A percentile compares a stretch with the other conserved stretches of the same genome.
These are phyloP conservation scores for Labeo rohita DNA, from an alignment of 2,113 vertebrate species.

Conservation along the genomic window DNA sequence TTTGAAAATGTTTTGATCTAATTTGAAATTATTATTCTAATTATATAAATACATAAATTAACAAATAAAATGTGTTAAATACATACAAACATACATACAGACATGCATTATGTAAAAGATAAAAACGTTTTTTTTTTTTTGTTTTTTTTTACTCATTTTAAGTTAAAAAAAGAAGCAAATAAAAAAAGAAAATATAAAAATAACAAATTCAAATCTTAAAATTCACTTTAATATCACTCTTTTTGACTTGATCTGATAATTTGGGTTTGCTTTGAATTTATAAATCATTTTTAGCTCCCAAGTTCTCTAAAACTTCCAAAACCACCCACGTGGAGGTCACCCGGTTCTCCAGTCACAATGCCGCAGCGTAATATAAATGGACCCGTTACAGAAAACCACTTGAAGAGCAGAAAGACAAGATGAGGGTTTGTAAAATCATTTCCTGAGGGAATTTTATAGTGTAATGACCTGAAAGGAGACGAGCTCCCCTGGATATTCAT, in stretches of 20 bases:
- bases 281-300: neutral
- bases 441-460: conserved; percentile 23
- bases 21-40: no score
- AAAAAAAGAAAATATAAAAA: no score
- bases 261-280: neutral
- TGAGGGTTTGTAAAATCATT: conserved; percentile 35
- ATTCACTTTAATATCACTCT: no score
- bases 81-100: no score
- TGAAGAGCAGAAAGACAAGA: conserved; percentile 49
- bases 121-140: no score
- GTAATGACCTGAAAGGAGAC: conserved; percentile 36
- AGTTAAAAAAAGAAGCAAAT: no score
- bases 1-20: no score
- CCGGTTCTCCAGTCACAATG: neutral
- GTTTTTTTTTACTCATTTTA: no score
- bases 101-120: no score
- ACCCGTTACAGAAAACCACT: conserved; percentile 40
- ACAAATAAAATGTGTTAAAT: no score
- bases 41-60: no score
- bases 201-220: no score
- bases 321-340: conserved; percentile 25
- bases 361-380: conserved; percentile 38
- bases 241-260: neutral
- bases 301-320: neutral
- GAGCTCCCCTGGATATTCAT: conserved; percentile 37